phyloP scores from a whole-genome alignment of 2,888 invertebrate genomes.

The Epinotia nisella region DNA sequence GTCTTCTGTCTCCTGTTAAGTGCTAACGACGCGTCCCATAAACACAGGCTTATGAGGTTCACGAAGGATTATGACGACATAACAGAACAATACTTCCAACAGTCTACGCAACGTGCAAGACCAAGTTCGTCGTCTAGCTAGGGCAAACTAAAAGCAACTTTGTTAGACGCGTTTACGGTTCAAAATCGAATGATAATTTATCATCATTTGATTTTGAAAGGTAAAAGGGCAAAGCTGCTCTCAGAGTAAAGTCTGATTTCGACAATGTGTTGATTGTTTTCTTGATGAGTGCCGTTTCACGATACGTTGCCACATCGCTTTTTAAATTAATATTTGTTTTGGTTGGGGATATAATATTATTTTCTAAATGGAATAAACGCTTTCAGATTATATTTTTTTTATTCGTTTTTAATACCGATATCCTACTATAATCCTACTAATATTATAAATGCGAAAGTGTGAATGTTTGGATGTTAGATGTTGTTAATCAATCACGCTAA shows the following conservation, averaged over 20 bases:
- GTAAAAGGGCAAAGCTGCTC: neutral
- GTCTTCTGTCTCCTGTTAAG: slow-evolving; percentile 26
- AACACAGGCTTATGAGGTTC: slow-evolving; percentile 31
- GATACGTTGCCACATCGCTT: neutral
- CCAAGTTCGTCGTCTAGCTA: neutral
- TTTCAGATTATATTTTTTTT: no score
- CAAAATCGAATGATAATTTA: neutral
- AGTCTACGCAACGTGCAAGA: slow-evolving; percentile 3
- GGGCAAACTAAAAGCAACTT: neutral
- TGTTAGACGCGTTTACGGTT: neutral
- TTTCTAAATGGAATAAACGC: neutral
- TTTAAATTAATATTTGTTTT: neutral
- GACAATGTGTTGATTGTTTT: slow-evolving; percentile 13
- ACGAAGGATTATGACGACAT: slow-evolving; percentile 15
- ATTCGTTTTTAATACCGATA: no score
- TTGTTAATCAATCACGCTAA: no score
- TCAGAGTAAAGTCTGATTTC: neutral
- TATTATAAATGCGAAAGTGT: no score
- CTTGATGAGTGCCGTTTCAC: slow-evolving; percentile 3
- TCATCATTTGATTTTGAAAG: no score
- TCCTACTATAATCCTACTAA: no score
- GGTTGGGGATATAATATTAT: neutral
- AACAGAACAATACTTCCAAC: slow-evolving; percentile 1
- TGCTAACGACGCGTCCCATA: slow-evolving; percentile 34
- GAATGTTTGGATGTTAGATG: no score